Percentiles rank a stretch among this genome's conserved stretches.
These are phyloP conservation scores for Florisuga fusca DNA, from an alignment of 2,797 vertebrate species.

Conservation along the genomic window DNA sequence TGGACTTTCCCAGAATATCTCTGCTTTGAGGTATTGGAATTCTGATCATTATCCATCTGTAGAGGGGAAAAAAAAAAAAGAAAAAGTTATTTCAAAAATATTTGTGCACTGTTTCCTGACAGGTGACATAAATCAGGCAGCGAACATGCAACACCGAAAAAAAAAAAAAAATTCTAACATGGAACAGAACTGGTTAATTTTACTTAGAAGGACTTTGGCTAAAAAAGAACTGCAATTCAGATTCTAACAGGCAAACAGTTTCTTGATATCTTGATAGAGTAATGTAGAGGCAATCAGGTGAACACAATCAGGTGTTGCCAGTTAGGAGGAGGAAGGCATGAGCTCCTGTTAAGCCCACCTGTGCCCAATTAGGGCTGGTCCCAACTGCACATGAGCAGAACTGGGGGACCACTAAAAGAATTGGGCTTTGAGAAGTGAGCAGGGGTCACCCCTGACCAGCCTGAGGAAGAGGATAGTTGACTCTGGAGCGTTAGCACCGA, in stretches of 20 bases:
- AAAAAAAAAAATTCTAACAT: background rate
- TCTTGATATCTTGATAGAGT: background rate
- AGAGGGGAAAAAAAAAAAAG: background rate
- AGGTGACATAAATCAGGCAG: background rate
- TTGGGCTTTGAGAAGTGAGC: too few species aligned
- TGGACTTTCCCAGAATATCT: slow-evolving; percentile 95
- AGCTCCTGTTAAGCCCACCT: too few species aligned
- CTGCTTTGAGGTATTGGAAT: slow-evolving; percentile 88
- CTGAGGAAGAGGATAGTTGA: too few species aligned
- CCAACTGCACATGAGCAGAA: too few species aligned
- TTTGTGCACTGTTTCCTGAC: background rate
- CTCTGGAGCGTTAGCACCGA: too few species aligned
- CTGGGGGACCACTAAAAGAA: too few species aligned
- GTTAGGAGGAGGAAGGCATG: too few species aligned
- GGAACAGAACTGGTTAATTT: background rate
- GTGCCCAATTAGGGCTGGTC: too few species aligned
- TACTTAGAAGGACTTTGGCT: background rate
- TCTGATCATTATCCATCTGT: slow-evolving; percentile 95
- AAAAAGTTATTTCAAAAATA: background rate
- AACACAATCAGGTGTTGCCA: too few species aligned
- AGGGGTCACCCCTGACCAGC: too few species aligned
- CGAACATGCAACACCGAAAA: accelerated
- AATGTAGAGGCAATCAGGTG: too few species aligned
- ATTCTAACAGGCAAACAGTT: background rate
- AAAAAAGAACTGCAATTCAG: background rate